Evolutionary conservation across 1,140 invertebrate genomes (phyloP), one percentile per base, ranked within the genome.

Genomic region (Drosophila nebulosa): DNA sequence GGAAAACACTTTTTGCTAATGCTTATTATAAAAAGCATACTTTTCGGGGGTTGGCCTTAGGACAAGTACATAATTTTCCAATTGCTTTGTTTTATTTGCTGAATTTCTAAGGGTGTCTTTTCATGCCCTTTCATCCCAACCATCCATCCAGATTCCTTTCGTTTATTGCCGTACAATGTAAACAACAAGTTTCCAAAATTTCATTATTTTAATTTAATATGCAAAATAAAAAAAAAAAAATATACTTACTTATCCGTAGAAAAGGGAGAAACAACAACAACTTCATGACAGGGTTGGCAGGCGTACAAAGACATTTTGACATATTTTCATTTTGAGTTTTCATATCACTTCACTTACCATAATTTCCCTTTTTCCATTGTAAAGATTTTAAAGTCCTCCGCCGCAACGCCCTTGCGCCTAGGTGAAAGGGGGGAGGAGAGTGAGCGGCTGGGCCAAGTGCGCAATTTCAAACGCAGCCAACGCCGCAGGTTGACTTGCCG

Each of bases 1-100:
- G 2, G 5, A 18, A 22, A 89, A 79, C 79, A 88, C 75, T 88
- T 86, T 78, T 16, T n/a, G 24, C 51, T 53, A 46, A 46, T 46
- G 78, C 56, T 72, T 65, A 83, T 88, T 88, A 88, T 89, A 77
- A 89, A 84, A 83, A 77, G 84, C 79, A 79, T 79, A 77, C 76
- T 89, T 72, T 74, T 69, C 59, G 63, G 80, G 69, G 69, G 75
- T 35, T 39, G 58, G 59, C 30, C 27, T 21, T 21, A 51, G 57
- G 51, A 90, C 84, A 90, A 90, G 89, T 90, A 80, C 77, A 90
- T 89, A 90, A 90, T 90, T 83, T 90, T 90, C 84, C 80, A 69
- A 86, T 89, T 90, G 80, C 78, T 89, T 90, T 89, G 81, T 88
- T 90, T 90, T 78, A 90, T 75, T 66, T 77, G 64, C 35, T 55